Evolutionary conservation across 2,888 invertebrate species (phyloP).

Genomic region (Eupithecia abbreviata): DNA sequence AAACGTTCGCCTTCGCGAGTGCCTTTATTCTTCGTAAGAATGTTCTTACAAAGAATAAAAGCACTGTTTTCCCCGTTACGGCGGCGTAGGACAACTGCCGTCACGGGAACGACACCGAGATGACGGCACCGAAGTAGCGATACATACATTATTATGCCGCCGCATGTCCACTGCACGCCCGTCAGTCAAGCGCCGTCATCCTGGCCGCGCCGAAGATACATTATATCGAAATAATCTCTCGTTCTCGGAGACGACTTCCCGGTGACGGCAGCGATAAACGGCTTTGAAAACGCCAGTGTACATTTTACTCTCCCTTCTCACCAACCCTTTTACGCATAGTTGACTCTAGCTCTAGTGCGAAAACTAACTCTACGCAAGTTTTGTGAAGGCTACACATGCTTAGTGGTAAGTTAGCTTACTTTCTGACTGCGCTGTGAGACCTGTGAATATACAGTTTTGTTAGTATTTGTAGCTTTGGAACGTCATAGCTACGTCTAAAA

Average conservation of each 20-base stretch:
- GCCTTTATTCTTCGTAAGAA: not conserved
- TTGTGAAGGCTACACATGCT: constrained; percentile 66
- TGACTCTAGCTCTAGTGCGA: not conserved
- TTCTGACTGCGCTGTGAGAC: constrained; percentile 82
- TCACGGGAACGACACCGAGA: not conserved
- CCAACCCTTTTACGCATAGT: not conserved
- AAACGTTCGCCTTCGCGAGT: not conserved
- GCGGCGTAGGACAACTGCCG: not conserved
- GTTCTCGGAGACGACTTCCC: not conserved
- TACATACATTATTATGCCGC: not conserved
- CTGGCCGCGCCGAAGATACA: not conserved
- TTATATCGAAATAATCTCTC: not conserved
- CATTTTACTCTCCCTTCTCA: not conserved
- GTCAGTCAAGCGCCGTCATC: not conserved
- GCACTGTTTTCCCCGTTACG: no score
- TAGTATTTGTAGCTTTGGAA: constrained; percentile 62
- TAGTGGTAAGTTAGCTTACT: constrained; percentile 72
- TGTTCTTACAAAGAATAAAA: no score
- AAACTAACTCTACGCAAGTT: constrained; percentile 25
- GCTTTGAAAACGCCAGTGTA: not conserved
- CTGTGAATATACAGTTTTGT: constrained; percentile 77
- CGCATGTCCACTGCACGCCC: not conserved
- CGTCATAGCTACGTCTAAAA: not conserved
- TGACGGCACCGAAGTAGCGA: not conserved
- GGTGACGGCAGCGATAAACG: not conserved